A percentile compares a stretch with the other conserved stretches of the same genome.
phyloP scores from a whole-genome alignment of 2,888 invertebrate species.

The Dicranocentrus wangi region DNA sequence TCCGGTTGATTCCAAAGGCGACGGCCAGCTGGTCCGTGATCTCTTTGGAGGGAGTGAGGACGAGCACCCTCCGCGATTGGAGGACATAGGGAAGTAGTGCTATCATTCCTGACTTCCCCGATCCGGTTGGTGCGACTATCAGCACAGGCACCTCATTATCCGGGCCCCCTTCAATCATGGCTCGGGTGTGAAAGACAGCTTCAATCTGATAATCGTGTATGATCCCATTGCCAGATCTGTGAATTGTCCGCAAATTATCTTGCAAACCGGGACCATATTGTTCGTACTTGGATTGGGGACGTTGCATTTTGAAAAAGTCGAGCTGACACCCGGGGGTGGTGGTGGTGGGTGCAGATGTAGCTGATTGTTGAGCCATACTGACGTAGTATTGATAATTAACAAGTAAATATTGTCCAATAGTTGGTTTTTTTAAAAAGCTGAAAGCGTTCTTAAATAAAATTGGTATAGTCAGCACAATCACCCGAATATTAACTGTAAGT shows the following conservation, averaged over 20 bases:
- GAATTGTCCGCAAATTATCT: background rate
- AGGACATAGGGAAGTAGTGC: conserved; percentile 46
- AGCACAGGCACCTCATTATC: conserved; percentile 32
- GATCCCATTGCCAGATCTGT: background rate
- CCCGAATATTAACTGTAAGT: too few species aligned
- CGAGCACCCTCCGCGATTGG: conserved; percentile 37
- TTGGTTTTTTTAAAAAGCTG: too few species aligned
- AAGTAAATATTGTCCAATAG: too few species aligned
- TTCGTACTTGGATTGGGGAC: background rate
- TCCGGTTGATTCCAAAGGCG: conserved; percentile 25
- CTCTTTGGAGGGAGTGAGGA: conserved; percentile 32
- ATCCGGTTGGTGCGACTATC: conserved; percentile 48
- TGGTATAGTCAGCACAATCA: too few species aligned
- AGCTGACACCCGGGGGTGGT: too few species aligned
- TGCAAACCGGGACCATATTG: background rate
- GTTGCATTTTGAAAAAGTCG: background rate
- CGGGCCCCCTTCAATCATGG: background rate
- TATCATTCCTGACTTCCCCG: conserved; percentile 56
- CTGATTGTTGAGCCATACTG: too few species aligned
- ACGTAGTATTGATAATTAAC: too few species aligned
- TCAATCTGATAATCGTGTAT: background rate
- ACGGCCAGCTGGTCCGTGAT: conserved; percentile 30
- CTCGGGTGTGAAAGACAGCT: background rate
- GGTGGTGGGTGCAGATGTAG: too few species aligned
- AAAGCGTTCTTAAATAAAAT: too few species aligned